These are phyloP conservation scores for Aleiodes testaceus DNA, from an alignment of 2,888 invertebrate genomes.

Conservation along the genomic window DNA sequence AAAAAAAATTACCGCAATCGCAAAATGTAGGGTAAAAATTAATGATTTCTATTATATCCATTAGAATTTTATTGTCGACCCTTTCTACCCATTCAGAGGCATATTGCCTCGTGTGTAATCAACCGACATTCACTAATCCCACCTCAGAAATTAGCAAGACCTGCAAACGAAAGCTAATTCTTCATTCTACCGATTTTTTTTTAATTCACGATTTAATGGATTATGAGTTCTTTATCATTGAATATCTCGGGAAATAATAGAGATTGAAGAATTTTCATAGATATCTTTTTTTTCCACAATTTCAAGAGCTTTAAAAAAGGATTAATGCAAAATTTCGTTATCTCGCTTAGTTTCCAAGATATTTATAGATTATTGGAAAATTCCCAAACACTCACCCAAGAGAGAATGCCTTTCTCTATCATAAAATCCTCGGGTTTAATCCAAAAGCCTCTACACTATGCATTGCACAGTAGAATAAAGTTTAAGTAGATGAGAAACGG, in stretches of 20 bases:
- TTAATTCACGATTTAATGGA: too few species aligned
- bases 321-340: too few species aligned
- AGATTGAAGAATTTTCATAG: too few species aligned
- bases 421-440: slow-evolving; percentile 28
- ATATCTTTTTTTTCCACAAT: too few species aligned
- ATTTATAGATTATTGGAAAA: slow-evolving; percentile 28
- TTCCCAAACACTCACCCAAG: neutral
- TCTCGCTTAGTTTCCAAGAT: too few species aligned
- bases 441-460: neutral
- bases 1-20: neutral
- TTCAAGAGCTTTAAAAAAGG: too few species aligned
- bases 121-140: slow-evolving; percentile 6
- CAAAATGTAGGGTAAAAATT: neutral
- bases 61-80: neutral
- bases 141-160: neutral
- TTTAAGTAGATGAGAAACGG: neutral
- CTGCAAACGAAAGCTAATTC: neutral
- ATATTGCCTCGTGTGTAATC: neutral
- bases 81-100: neutral
- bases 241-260: too few species aligned
- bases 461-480: neutral
- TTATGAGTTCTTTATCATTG: too few species aligned
- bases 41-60: neutral
- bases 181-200: too few species aligned
- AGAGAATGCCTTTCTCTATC: slow-evolving; percentile 19